These are phyloP conservation scores for Oscheius onirici DNA, from an alignment of 2,888 invertebrate genomes.

Conservation along the genomic window DNA sequence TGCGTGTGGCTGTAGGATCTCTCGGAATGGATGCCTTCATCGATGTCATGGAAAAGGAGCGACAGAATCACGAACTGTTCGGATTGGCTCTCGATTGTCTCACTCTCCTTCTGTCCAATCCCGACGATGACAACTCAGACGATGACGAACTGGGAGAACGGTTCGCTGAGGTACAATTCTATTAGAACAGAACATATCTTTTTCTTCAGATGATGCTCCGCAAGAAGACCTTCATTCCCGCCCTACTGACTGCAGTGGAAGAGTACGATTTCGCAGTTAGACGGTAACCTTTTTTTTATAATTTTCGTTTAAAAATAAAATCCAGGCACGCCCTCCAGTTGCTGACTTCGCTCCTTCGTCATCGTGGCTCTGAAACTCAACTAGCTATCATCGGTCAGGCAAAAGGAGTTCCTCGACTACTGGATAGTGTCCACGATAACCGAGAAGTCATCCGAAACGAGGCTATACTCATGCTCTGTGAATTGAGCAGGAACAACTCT, in stretches of 20 bases:
- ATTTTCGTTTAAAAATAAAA: background rate
- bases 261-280: constrained; percentile 63
- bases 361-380: constrained; percentile 78
- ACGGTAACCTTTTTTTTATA: constrained; percentile 43
- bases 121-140: constrained; percentile 71
- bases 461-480: constrained; percentile 86
- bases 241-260: constrained; percentile 59
- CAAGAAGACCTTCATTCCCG: constrained; percentile 57
- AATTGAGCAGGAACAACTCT: constrained; percentile 91
- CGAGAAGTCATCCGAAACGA: constrained; percentile 75
- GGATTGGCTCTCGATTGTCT: constrained; percentile 91
- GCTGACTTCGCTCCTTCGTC: constrained; percentile 85
- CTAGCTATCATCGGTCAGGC: constrained; percentile 75
- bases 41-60: constrained; percentile 84
- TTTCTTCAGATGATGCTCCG: constrained; percentile 48
- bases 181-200: background rate
- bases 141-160: constrained; percentile 73
- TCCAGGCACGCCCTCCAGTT: constrained; percentile 73
- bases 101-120: constrained; percentile 82
- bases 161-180: constrained; percentile 73
- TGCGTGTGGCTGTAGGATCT: constrained; percentile 94
- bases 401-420: constrained; percentile 94
- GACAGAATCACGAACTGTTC: constrained; percentile 88
- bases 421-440: constrained; percentile 92
- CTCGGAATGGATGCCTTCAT: constrained; percentile 83